Conservation (phyloP, 2,888 invertebrate genomes). For the Troides oblongomaculatus region DNA sequence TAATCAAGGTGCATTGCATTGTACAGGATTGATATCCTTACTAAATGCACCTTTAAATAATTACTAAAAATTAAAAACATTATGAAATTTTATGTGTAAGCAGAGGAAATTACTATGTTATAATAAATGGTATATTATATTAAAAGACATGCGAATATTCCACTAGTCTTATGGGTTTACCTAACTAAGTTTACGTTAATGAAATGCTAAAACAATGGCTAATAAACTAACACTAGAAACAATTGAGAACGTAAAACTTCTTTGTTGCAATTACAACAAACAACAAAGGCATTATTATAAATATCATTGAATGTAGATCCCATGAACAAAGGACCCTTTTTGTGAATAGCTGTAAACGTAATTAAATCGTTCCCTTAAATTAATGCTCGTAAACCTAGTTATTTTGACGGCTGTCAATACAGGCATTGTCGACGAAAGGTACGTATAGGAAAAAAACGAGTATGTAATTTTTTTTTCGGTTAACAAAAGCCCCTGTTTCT, state of each 20-base stretch:
- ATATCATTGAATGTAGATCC: constrained; percentile 18
- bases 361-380: constrained; percentile 33
- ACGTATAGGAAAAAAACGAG: constrained; percentile 26
- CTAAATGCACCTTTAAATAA: background rate
- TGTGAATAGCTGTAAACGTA: constrained; percentile 28
- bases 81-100: no score
- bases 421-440: constrained; percentile 21
- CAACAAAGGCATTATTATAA: constrained; percentile 23
- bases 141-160: no score
- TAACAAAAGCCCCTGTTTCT: constrained; percentile 63
- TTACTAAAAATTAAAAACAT: background rate
- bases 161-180: background rate
- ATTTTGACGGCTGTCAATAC: constrained; percentile 31
- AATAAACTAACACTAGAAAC: background rate
- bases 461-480: constrained; percentile 15
- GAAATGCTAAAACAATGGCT: background rate
- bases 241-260: background rate
- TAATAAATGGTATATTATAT: no score
- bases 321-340: constrained; percentile 23
- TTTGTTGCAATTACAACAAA: constrained; percentile 13
- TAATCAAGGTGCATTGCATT: no score
- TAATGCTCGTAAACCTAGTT: constrained; percentile 36
- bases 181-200: background rate
- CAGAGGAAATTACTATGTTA: no score
- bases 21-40: background rate